Conservation (phyloP, 2,888 invertebrate genomes). For the Tachina fera region DNA sequence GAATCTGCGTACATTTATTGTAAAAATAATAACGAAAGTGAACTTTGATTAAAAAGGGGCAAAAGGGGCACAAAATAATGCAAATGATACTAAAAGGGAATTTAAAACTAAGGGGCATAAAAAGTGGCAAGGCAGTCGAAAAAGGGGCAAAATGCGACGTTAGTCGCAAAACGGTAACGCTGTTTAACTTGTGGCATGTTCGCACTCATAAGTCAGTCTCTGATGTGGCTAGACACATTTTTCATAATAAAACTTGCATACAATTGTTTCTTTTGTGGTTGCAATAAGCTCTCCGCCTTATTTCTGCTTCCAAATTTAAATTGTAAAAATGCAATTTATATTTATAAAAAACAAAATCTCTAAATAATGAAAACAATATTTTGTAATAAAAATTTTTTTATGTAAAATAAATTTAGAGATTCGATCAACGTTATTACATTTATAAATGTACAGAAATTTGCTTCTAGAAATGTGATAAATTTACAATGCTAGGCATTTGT, state of each 20-base stretch:
- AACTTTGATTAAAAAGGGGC: too few relatives aligned
- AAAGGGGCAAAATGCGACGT: too few relatives aligned
- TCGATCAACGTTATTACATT: constrained; percentile 51
- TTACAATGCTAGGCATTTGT: not conserved
- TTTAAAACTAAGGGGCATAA: too few relatives aligned
- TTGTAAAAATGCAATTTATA: constrained; percentile 63
- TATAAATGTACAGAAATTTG: not conserved
- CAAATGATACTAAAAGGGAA: too few relatives aligned
- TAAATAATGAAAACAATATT: constrained; percentile 45
- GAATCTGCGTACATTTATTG: too few relatives aligned
- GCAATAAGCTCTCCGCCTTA: not conserved
- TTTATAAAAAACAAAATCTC: constrained; percentile 54
- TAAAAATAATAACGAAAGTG: too few relatives aligned
- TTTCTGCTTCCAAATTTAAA: constrained; percentile 40
- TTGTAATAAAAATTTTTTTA: constrained; percentile 29
- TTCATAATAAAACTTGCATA: constrained; percentile 61
- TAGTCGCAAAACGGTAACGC: too few relatives aligned
- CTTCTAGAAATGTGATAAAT: not conserved
- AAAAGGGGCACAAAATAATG: too few relatives aligned
- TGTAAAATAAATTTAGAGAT: constrained; percentile 42
- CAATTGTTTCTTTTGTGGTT: constrained; percentile 4
- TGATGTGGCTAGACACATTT: constrained; percentile 69
- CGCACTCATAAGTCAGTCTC: constrained; percentile 48
- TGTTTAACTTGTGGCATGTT: constrained; percentile 41
- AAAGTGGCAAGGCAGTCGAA: too few relatives aligned